These are phyloP conservation scores for Petrophora chlorosata DNA, from an alignment of 2,888 invertebrate genomes.

Conservation along the genomic window DNA sequence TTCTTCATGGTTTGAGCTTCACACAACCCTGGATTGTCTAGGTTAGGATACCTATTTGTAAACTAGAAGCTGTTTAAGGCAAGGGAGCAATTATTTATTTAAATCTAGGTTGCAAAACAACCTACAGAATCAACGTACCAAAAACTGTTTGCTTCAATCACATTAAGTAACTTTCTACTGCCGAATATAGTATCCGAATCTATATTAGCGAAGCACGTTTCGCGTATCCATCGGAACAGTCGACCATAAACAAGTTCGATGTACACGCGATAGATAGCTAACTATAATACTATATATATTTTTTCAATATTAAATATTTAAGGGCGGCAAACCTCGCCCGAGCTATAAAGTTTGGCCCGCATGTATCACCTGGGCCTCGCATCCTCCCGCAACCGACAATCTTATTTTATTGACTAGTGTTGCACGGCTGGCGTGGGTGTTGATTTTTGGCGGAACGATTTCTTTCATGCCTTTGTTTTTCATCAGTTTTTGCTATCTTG, in stretches of 20 bases:
- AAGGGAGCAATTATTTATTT: no score
- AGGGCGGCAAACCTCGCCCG: slow-evolving; percentile 72
- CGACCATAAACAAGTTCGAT: slow-evolving; percentile 62
- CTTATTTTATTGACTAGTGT: slow-evolving; percentile 71
- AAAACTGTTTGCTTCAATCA: slow-evolving; percentile 19
- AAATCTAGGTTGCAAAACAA: no score
- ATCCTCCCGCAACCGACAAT: slow-evolving; percentile 66
- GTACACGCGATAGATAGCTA: slow-evolving; percentile 61
- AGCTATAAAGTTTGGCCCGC: slow-evolving; percentile 73
- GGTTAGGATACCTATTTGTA: no score
- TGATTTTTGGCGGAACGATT: neutral
- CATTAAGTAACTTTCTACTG: slow-evolving; percentile 25
- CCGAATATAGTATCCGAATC: slow-evolving; percentile 28
- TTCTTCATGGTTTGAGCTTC: no score
- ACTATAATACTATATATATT: slow-evolving; percentile 47
- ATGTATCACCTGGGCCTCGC: slow-evolving; percentile 75
- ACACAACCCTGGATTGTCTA: no score
- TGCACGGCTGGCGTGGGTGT: slow-evolving; percentile 24
- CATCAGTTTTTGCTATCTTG: no score
- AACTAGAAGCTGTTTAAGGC: no score
- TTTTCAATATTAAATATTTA: slow-evolving; percentile 79
- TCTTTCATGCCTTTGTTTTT: neutral
- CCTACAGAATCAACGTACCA: no score
- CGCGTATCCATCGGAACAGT: slow-evolving; percentile 34
- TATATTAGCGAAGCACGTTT: slow-evolving; percentile 40